These are phyloP conservation scores for Lepidurus apus DNA, from an alignment of 1,140 invertebrate genomes.

Conservation along the genomic window DNA sequence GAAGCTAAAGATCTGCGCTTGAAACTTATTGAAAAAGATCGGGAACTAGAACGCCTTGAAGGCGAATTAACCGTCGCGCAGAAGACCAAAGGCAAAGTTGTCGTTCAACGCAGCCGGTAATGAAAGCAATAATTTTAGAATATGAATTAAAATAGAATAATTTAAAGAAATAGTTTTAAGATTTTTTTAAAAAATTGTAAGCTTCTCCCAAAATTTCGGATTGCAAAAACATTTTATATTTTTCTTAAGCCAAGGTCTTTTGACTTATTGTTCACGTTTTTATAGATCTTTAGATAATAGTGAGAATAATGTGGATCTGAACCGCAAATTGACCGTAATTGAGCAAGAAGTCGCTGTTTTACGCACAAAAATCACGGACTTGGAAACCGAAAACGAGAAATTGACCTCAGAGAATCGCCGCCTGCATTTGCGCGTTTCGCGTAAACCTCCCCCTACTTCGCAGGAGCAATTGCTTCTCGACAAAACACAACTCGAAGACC, in stretches of 20 bases:
- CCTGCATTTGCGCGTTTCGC: conserved; percentile 43
- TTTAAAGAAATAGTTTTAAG: too few species aligned
- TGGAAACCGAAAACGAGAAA: conserved; percentile 70
- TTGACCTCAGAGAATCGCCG: conserved; percentile 64
- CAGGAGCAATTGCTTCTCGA: conserved; percentile 49
- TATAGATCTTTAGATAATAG: conserved; percentile 55
- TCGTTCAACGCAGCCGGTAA: conserved; percentile 41
- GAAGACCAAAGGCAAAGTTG: conserved; percentile 45
- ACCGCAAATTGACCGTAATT: conserved; percentile 63
- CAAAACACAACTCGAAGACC: conserved; percentile 52
- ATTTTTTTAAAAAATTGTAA: too few species aligned
- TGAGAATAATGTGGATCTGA: conserved; percentile 57
- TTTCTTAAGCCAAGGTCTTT: too few species aligned
- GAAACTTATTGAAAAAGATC: conserved; percentile 74
- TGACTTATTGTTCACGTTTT: conserved; percentile 27
- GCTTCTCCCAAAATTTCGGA: too few species aligned
- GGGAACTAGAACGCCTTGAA: conserved; percentile 67
- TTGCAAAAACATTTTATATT: too few species aligned
- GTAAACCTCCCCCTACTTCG: conserved; percentile 39
- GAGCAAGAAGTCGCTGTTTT: conserved; percentile 65
- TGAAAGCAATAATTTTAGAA: conserved; percentile 37
- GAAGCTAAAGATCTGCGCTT: conserved; percentile 65
- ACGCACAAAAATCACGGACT: conserved; percentile 55
- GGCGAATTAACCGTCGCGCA: conserved; percentile 59
- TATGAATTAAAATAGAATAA: too few species aligned